A percentile compares a stretch with the other conserved stretches of the same genome.
These are phyloP conservation scores for Bradypus variegatus DNA, from an alignment of 2,797 vertebrate species.

Conservation along the genomic window DNA sequence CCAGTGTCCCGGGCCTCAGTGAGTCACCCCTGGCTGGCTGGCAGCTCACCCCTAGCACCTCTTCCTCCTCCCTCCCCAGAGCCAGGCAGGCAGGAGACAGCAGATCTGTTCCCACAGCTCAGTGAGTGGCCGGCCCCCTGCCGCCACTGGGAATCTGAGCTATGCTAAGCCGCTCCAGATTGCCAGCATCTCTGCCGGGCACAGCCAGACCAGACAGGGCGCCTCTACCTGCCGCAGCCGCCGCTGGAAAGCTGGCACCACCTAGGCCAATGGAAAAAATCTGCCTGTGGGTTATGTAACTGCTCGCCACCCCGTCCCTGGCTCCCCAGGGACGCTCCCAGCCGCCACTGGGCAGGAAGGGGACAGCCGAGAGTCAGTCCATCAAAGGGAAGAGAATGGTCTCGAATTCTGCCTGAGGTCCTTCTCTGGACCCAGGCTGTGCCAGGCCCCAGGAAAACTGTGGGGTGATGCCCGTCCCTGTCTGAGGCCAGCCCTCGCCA, in stretches of 20 bases:
- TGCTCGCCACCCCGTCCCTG: conserved; percentile 12
- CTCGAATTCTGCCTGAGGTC: neutral
- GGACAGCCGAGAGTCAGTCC: neutral
- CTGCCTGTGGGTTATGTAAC: conserved; percentile 64
- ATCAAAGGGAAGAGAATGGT: neutral
- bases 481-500: neutral
- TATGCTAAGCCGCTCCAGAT: conserved; percentile 62
- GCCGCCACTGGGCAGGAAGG: neutral
- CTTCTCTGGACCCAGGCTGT: neutral
- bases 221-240: conserved; percentile 62
- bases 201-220: conserved; percentile 53
- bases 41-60: conserved; percentile 45
- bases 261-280: conserved; percentile 50
- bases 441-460: neutral
- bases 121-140: neutral
- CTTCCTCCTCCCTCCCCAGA: neutral
- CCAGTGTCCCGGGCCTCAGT: conserved; percentile 59
- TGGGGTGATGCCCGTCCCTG: neutral
- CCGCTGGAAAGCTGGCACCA: conserved; percentile 55
- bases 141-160: conserved; percentile 65
- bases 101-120: conserved; percentile 45
- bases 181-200: conserved; percentile 50
- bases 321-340: conserved; percentile 31
- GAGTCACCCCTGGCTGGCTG: conserved; percentile 56
- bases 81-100: conserved; percentile 50